Conservation (phyloP, 2,113 vertebrate genomes). For the Fregetta grallaria region DNA sequence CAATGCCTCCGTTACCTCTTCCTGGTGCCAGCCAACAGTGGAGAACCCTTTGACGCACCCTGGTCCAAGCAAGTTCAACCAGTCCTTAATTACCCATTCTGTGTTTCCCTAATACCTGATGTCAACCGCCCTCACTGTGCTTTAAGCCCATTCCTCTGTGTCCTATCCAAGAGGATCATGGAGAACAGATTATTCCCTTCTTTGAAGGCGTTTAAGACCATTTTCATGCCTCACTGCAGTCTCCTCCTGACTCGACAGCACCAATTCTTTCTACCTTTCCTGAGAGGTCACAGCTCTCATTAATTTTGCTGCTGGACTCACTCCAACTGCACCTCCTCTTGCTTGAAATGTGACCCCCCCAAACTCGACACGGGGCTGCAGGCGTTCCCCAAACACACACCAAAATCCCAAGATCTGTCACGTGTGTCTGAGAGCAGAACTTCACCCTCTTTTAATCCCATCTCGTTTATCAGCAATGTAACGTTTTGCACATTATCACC, state of each 20-base stretch:
- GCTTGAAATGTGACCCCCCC: background rate
- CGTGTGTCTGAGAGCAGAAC: background rate
- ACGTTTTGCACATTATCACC: conserved; percentile 40
- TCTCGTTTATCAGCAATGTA: conserved; percentile 9
- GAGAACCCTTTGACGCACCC: background rate
- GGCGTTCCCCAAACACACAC: background rate
- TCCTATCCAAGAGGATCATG: background rate
- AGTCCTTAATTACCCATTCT: background rate
- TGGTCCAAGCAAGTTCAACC: background rate
- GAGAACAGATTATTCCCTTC: conserved; percentile 5
- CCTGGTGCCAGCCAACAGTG: background rate
- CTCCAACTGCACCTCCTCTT: background rate
- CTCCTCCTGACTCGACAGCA: background rate
- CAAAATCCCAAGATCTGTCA: background rate
- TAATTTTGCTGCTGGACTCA: background rate
- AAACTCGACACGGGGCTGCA: background rate
- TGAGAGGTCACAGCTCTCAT: background rate
- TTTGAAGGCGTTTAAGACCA: background rate
- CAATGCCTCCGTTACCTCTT: background rate
- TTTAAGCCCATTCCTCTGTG: background rate
- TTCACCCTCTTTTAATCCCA: background rate
- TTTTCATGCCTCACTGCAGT: conserved; percentile 23
- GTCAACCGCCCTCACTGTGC: fast-evolving
- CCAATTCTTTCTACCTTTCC: background rate
- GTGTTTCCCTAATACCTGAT: background rate